phyloP scores from a whole-genome alignment of 2,797 vertebrate genomes.

The Myoxocephalus aenaeus region DNA sequence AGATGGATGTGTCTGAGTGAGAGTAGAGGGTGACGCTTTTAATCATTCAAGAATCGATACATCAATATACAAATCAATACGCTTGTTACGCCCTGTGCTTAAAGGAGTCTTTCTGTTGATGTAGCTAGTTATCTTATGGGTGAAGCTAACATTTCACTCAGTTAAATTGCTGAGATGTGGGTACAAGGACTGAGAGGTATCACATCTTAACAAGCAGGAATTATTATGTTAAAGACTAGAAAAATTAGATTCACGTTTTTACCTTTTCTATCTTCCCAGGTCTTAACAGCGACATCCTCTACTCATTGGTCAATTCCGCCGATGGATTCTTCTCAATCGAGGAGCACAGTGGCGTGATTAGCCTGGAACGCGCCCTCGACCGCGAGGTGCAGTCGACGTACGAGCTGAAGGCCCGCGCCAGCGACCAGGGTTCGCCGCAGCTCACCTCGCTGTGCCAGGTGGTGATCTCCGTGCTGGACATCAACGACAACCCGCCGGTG shows the following conservation, averaged over 20 bases:
- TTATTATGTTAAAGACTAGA: not conserved
- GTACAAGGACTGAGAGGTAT: not conserved
- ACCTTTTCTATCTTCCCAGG: conserved; percentile 76
- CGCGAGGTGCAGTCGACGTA: conserved; percentile 90
- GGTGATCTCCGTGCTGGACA: conserved; percentile 92
- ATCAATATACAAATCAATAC: conserved; percentile 32
- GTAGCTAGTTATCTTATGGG: conserved; percentile 10
- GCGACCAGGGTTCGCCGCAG: conserved; percentile 90
- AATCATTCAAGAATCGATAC: conserved; percentile 53
- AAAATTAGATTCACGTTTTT: not conserved
- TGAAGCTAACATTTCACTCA: conserved; percentile 19
- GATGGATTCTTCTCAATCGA: conserved; percentile 94
- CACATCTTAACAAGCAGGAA: not conserved
- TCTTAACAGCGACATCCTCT: conserved; percentile 89
- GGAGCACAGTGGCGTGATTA: conserved; percentile 90
- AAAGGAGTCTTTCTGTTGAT: conserved; percentile 30
- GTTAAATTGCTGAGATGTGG: conserved; percentile 14
- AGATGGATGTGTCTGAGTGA: conserved; percentile 45
- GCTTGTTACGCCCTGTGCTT: conserved; percentile 37
- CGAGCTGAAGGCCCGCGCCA: conserved; percentile 87
- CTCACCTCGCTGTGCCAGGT: conserved; percentile 87
- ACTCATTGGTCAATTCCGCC: conserved; percentile 88
- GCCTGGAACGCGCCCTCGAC: conserved; percentile 90
- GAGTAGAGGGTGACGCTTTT: conserved; percentile 28
- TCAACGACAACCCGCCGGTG: conserved; percentile 97